These are phyloP conservation scores for Halictus ligatus DNA, from an alignment of 2,888 invertebrate species.

Conservation along the genomic window DNA sequence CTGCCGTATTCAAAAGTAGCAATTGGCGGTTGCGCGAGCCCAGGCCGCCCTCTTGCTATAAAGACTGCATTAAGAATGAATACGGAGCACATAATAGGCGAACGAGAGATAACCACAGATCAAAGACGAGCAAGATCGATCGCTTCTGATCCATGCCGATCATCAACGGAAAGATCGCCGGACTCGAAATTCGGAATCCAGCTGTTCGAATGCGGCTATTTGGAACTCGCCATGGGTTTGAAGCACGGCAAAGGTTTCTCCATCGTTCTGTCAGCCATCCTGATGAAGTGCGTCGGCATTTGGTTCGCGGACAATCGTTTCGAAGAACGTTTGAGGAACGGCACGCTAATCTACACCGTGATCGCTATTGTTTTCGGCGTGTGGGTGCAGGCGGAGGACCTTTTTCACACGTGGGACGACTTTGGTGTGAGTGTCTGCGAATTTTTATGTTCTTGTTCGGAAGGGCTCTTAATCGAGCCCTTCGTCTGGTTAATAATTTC, in stretches of 20 bases:
- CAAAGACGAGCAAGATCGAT: not conserved
- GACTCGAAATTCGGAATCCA: not conserved
- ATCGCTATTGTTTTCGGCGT: slow-evolving; percentile 33
- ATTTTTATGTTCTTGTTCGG: not conserved
- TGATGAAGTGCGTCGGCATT: slow-evolving; percentile 69
- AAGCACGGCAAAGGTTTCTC: slow-evolving; percentile 26
- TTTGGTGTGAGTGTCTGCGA: slow-evolving; percentile 62
- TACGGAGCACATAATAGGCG: too few relatives aligned
- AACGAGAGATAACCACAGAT: not conserved
- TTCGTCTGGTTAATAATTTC: too few relatives aligned
- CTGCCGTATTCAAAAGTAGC: slow-evolving; percentile 1
- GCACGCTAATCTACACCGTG: slow-evolving; percentile 63
- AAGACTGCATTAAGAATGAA: not conserved
- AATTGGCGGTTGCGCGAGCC: not conserved
- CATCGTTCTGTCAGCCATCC: slow-evolving; percentile 55
- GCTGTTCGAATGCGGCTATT: not conserved
- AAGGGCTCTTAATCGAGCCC: not conserved
- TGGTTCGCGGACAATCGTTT: slow-evolving; percentile 59
- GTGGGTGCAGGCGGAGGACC: slow-evolving; percentile 52
- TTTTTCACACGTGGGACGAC: slow-evolving; percentile 65
- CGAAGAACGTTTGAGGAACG: slow-evolving; percentile 49
- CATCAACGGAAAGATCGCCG: not conserved
- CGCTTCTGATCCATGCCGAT: not conserved
- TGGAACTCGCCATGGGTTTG: slow-evolving; percentile 6
- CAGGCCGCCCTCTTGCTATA: not conserved